Evolutionary conservation across 1,140 invertebrate genomes (phyloP).

Genomic region (Mactra quadrangularis): DNA sequence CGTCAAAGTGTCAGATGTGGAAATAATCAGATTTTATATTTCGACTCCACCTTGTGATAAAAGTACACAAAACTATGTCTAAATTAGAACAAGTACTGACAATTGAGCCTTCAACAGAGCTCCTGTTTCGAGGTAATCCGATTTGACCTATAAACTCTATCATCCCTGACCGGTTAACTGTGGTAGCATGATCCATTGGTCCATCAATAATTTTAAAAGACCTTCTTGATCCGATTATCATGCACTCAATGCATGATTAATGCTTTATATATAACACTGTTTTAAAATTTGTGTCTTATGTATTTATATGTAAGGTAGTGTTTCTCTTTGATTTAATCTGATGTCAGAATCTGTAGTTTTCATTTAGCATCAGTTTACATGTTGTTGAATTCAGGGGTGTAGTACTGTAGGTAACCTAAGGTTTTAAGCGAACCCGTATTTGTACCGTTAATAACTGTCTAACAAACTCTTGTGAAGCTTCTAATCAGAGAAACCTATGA

Average conservation of each 20-base stretch:
- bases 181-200: background rate
- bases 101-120: conserved; percentile 83
- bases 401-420: too few relatives aligned
- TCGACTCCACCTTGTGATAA: conserved; percentile 7
- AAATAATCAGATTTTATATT: conserved; percentile 30
- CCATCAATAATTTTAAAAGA: background rate
- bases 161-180: background rate
- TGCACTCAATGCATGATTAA: background rate
- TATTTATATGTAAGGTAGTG: too few relatives aligned
- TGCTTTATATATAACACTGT: background rate
- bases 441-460: too few relatives aligned
- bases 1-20: conserved; percentile 52
- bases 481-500: too few relatives aligned
- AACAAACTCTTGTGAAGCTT: too few relatives aligned
- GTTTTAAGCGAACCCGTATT: too few relatives aligned
- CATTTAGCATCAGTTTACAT: too few relatives aligned
- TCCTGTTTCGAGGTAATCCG: conserved; percentile 83
- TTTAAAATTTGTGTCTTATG: too few relatives aligned
- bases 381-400: too few relatives aligned
- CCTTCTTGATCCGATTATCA: background rate
- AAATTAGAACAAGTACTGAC: conserved; percentile 81
- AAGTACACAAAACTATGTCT: conserved; percentile 36
- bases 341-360: too few relatives aligned
- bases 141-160: background rate
- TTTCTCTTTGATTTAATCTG: too few relatives aligned